Evolutionary conservation across 2,113 vertebrate genomes (phyloP).

Genomic region (Rhegmatorhina hoffmannsi): DNA sequence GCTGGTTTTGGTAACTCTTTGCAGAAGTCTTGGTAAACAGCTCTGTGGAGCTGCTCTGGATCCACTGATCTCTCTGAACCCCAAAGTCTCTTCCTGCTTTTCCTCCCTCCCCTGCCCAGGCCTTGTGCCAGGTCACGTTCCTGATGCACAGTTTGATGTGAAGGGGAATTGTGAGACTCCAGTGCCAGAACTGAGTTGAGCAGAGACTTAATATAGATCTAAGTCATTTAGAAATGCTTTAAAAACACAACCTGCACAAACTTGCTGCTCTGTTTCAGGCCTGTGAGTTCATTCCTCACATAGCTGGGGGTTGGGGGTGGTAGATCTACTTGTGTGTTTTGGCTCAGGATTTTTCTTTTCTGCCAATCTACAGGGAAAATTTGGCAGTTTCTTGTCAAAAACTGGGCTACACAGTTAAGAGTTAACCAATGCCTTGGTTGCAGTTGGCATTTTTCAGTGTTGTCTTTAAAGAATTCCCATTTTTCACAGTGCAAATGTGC

Average conservation of each 20-base stretch:
- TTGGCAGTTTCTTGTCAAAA: background rate
- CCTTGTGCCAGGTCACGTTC: background rate
- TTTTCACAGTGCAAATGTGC: background rate
- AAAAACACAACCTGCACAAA: slow-evolving; percentile 19
- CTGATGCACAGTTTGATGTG: background rate
- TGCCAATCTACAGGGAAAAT: background rate
- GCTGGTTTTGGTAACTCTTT: background rate
- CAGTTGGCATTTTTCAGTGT: background rate
- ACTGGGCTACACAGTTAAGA: background rate
- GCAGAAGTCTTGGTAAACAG: background rate
- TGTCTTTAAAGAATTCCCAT: background rate
- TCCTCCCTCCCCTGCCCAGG: background rate
- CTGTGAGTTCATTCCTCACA: slow-evolving; percentile 12
- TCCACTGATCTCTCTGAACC: background rate
- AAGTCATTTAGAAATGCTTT: background rate
- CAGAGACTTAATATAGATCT: background rate
- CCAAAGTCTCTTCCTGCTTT: background rate
- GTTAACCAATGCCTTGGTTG: background rate
- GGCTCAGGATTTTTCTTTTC: background rate
- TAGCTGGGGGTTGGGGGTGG: background rate
- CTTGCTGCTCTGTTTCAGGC: slow-evolving; percentile 6
- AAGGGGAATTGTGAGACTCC: background rate
- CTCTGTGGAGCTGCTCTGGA: background rate
- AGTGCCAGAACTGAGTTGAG: background rate
- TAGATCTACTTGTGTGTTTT: background rate